Evolutionary conservation across 2,888 invertebrate genomes (phyloP).

Genomic region (Drosophila multiciliata): DNA sequence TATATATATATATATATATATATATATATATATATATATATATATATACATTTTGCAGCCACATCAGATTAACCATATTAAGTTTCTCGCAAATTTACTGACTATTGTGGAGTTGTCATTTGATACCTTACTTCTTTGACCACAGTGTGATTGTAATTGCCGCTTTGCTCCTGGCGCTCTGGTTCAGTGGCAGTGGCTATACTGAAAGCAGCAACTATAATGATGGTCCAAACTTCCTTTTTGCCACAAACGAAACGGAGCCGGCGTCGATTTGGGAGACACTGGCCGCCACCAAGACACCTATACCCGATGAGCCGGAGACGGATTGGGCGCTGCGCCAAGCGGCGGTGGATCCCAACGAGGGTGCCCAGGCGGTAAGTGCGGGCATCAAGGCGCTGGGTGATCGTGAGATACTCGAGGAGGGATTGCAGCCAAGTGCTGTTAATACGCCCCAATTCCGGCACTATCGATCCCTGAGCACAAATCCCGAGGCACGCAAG

Average conservation of each 20-base stretch:
- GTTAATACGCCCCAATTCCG: constrained; percentile 88
- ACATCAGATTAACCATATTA: not conserved
- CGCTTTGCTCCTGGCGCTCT: constrained; percentile 69
- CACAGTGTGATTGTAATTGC: constrained; percentile 75
- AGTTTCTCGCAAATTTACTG: not conserved
- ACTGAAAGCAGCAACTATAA: constrained; percentile 7
- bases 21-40: too few relatives aligned
- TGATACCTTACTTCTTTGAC: constrained; percentile 54
- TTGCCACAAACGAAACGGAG: constrained; percentile 52
- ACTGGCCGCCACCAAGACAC: constrained; percentile 53
- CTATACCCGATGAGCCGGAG: constrained; percentile 74
- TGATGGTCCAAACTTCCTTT: constrained; percentile 51
- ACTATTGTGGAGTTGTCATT: constrained; percentile 6
- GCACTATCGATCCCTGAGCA: constrained; percentile 90
- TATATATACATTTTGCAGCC: not conserved
- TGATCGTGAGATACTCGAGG: constrained; percentile 87
- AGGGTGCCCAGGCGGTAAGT: constrained; percentile 85
- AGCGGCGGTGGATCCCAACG: constrained; percentile 44
- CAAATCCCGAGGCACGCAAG: constrained; percentile 87
- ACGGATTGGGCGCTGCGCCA: constrained; percentile 68
- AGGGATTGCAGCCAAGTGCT: constrained; percentile 84
- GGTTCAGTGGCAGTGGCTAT: constrained; percentile 60
- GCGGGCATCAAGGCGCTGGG: constrained; percentile 87
- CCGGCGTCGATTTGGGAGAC: constrained; percentile 20
- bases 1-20: too few relatives aligned